These are phyloP conservation scores for Ditylenchus weischeri DNA, from an alignment of 2,888 invertebrate species.

Conservation along the genomic window DNA sequence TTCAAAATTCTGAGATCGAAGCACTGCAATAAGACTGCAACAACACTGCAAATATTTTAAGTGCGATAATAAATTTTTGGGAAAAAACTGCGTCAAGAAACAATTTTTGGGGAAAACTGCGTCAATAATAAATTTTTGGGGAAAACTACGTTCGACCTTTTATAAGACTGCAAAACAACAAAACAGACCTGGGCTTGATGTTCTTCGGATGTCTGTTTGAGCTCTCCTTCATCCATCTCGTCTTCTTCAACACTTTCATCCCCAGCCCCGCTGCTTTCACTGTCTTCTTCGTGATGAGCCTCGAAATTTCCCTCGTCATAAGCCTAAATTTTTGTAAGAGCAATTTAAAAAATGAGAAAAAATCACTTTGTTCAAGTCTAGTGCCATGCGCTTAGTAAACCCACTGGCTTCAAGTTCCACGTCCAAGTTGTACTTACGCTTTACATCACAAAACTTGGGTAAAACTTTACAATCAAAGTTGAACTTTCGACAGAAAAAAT, in stretches of 20 bases:
- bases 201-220: constrained; percentile 8
- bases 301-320: constrained; percentile 54
- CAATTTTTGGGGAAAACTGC: too few species aligned
- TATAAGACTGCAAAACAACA: neutral
- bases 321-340: constrained; percentile 36
- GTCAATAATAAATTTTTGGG: neutral
- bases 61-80: too few species aligned
- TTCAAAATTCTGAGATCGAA: too few species aligned
- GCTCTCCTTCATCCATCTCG: constrained; percentile 7
- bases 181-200: constrained; percentile 24
- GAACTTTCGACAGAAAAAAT: constrained; percentile 83
- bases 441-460: constrained; percentile 61
- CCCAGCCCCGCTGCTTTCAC: constrained; percentile 23
- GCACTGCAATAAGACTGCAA: too few species aligned
- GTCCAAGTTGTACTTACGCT: constrained; percentile 74
- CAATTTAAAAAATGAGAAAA: neutral
- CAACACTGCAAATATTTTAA: too few species aligned
- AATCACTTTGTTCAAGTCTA: constrained; percentile 49
- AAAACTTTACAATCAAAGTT: constrained; percentile 73
- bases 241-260: constrained; percentile 7
- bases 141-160: neutral
- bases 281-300: constrained; percentile 43
- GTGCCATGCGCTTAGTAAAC: constrained; percentile 70
- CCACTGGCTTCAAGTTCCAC: constrained; percentile 85
- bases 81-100: too few species aligned